Base-by-base conservation (phyloP, 2,797 vertebrate genomes). In the Fratercula arctica region DNA sequence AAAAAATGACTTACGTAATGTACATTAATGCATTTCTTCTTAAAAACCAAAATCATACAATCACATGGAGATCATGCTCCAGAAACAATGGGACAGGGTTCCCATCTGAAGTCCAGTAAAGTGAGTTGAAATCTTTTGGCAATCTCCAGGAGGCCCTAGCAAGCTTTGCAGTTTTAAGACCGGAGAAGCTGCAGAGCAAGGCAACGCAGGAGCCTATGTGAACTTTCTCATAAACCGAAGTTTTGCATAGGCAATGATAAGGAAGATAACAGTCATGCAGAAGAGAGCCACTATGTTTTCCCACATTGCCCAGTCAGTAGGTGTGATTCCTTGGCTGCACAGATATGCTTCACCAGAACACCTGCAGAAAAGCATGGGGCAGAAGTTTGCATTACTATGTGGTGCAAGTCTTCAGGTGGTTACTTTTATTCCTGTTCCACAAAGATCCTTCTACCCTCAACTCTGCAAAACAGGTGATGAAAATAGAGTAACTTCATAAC, bases 191-290 rank as follows among this genome's bases (percentile, higher is more conserved):
- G 74, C 68, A 85, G n/a, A 70, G 68, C 45, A 79, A 91, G 59
- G 85, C 75, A 74, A 29, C 6, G 5, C 12, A 39, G 46, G n/a
- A 64, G 51, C 15, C 87, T 97, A 98, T 3, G 97, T 98, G 92
- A 97, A 97, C 82, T 98, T 98, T 31, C 50, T 97, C 96, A 98
- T 97, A 50, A 96, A 97, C 26, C 96, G 91, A 41, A 98, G 97
- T 90, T 97, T 98, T 24, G 68, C 67, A 24, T 97, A 97, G 76
- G 97, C 97, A 72, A 98, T 97, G 53, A 57, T 43, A 24, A 98
- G 96, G 85, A 98, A 98, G 72, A 97, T 96, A 50, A 96, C 21
- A 56, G 92, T 97, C 96, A 98, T 97, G 89, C 97, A 98, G 77
- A 94, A 39, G 16, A 98, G 97, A 74, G 96, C 97, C 57, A 97